Evolutionary conservation across 2,113 vertebrate species (phyloP).

Genomic region (Sinocyclocheilus maitianheensis): DNA sequence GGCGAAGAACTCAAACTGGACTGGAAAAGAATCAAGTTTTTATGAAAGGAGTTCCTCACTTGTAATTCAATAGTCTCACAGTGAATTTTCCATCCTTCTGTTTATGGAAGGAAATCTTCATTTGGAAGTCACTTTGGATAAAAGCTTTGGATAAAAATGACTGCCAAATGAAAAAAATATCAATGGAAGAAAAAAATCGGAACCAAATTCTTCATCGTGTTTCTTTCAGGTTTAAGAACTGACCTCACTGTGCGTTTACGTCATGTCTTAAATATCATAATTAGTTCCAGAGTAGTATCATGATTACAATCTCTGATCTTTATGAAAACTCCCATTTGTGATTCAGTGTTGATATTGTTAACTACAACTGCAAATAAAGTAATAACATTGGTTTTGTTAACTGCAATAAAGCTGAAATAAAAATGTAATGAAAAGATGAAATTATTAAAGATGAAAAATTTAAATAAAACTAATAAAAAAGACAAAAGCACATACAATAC

Average conservation of each 20-base stretch:
- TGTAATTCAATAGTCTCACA: constrained; percentile 27
- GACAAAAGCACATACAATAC: too few relatives aligned
- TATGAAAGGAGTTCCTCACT: constrained; percentile 20
- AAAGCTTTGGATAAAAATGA: neutral
- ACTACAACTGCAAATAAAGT: neutral
- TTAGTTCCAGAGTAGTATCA: neutral
- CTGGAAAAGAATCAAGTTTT: constrained; percentile 9
- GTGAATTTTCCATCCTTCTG: neutral
- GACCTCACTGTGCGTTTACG: neutral
- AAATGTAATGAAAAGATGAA: too few relatives aligned
- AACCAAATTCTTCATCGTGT: neutral
- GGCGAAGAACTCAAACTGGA: neutral
- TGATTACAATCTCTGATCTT: neutral
- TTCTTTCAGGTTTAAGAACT: neutral
- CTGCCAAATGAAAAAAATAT: neutral
- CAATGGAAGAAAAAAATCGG: neutral
- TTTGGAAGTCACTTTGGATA: constrained; percentile 26
- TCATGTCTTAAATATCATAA: neutral
- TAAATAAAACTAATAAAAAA: too few relatives aligned
- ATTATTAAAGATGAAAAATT: too few relatives aligned
- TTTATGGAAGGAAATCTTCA: constrained; percentile 23
- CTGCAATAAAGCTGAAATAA: too few relatives aligned
- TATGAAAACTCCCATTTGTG: neutral
- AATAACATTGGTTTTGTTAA: too few relatives aligned
- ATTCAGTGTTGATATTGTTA: neutral